These are phyloP conservation scores for Patella depressa DNA, from an alignment of 2,888 invertebrate species.

Conservation along the genomic window DNA sequence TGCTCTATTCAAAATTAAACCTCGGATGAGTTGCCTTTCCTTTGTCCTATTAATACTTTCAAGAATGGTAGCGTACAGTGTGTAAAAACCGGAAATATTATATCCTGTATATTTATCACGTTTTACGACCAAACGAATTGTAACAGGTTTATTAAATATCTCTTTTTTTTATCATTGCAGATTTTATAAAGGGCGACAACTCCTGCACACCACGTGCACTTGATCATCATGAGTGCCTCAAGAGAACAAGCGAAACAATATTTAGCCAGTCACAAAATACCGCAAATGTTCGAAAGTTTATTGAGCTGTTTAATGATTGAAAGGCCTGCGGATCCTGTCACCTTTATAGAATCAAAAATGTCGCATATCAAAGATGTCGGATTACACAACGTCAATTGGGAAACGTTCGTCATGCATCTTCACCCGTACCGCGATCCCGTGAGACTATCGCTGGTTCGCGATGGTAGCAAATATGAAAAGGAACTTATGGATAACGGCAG, in stretches of 20 bases:
- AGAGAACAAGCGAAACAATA: slow-evolving; percentile 62
- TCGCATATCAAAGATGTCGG: slow-evolving; percentile 62
- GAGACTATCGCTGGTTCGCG: slow-evolving; percentile 51
- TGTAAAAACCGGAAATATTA: no score
- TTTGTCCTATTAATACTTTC: no score
- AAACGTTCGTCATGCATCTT: slow-evolving; percentile 64
- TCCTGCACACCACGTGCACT: no score
- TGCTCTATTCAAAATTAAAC: no score
- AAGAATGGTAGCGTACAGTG: no score
- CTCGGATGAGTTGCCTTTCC: no score
- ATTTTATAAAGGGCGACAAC: no score
- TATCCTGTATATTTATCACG: no score
- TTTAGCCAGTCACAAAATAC: slow-evolving; percentile 60
- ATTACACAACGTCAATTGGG: slow-evolving; percentile 67
- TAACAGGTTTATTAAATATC: no score
- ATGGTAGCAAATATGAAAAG: slow-evolving; percentile 60
- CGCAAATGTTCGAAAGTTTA: slow-evolving; percentile 68
- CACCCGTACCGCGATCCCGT: slow-evolving; percentile 64
- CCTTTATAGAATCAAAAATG: slow-evolving; percentile 65
- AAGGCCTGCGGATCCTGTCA: slow-evolving; percentile 65
- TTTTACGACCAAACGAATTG: no score
- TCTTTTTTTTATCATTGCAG: no score
- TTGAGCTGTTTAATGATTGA: slow-evolving; percentile 67
- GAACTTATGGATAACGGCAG: slow-evolving; percentile 47
- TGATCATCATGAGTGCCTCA: slow-evolving; percentile 38